Evolutionary conservation across 2,113 vertebrate genomes (phyloP), one percentile per base, ranked within the genome.

Genomic region (Upupa epops): DNA sequence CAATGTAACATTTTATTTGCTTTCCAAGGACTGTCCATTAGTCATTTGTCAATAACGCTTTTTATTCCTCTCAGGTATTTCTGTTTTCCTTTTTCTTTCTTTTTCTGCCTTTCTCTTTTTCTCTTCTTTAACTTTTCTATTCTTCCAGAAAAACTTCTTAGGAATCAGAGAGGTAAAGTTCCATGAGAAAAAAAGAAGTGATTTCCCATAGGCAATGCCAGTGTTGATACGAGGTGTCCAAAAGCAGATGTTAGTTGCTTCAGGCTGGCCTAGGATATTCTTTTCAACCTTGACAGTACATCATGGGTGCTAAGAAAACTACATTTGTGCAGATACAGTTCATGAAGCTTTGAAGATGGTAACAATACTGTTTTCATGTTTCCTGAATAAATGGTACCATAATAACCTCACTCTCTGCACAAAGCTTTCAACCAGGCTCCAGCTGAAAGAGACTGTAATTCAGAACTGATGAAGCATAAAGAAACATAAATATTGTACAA

Each of bases 391-490:
- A 73, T 42, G 31, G 48, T 59, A 76, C 48, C 79, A 40, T 69
- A 70, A 92, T 2, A 85, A 42, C 36, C 32, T 88, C 21, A 72
- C 20, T 32, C 22, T 58, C 52, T 49, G 56, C 74, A 70, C 66
- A 66, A 59, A 63, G 66, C 77, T 96, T 96, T 95, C 77, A 85
- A 2, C 10, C 1, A 46, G 59, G 51, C 63, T 85, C 72, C 64
- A 89, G 63, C 28, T 75, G 77, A 89, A 76, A 7, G 1, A 94
- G 48, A 20, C 32, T 52, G 19, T 70, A 86, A 90, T 89, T 94
- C 49, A 56, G 42, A 84, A 28, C 66, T 85, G 89, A 94, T 83
- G 84, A 96, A 94, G 89, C 89, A 82, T 55, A 73, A 88, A 92
- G 63, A 0, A 45, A 58, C 66, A 94, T 87, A 94, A 96, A 95